Conservation (phyloP, 2,888 invertebrate genomes). For the Eucera pruinosa region DNA sequence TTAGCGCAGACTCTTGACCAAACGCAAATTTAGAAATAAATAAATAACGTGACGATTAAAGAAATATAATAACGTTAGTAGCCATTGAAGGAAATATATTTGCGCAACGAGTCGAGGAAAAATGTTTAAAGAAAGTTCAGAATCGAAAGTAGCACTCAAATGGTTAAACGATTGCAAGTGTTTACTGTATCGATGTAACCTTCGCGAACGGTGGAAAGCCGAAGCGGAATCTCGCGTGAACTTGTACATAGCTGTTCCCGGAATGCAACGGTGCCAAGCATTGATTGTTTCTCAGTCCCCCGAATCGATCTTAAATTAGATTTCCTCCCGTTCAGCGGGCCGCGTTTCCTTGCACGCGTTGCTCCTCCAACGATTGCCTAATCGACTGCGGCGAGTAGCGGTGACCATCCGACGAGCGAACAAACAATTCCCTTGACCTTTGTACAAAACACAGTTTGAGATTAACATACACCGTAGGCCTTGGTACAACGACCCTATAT, state of each 20-base stretch:
- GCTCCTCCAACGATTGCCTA: slow-evolving; percentile 11
- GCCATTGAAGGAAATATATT: no score
- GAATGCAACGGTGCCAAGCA: slow-evolving; percentile 73
- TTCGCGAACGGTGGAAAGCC: neutral
- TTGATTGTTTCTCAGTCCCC: slow-evolving; percentile 52
- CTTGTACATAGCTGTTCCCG: slow-evolving; percentile 77
- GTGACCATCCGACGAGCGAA: slow-evolving; percentile 7
- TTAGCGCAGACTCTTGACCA: no score
- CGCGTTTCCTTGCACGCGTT: slow-evolving; percentile 16
- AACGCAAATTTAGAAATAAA: no score
- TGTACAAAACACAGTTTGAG: slow-evolving; percentile 14
- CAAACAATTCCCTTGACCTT: neutral
- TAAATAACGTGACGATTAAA: no score
- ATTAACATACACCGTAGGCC: neutral
- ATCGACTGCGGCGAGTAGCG: slow-evolving; percentile 7
- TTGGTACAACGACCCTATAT: slow-evolving; percentile 21
- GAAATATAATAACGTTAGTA: no score
- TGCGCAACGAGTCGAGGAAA: no score
- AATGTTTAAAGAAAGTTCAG: no score
- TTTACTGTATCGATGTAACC: no score
- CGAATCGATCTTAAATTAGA: slow-evolving; percentile 4
- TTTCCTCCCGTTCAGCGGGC: slow-evolving; percentile 13
- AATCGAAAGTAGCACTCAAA: no score
- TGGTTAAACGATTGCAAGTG: no score
- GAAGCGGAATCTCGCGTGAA: slow-evolving; percentile 58